phyloP scores from a whole-genome alignment of 2,797 vertebrate species.

The Uromys caudimaculatus region DNA sequence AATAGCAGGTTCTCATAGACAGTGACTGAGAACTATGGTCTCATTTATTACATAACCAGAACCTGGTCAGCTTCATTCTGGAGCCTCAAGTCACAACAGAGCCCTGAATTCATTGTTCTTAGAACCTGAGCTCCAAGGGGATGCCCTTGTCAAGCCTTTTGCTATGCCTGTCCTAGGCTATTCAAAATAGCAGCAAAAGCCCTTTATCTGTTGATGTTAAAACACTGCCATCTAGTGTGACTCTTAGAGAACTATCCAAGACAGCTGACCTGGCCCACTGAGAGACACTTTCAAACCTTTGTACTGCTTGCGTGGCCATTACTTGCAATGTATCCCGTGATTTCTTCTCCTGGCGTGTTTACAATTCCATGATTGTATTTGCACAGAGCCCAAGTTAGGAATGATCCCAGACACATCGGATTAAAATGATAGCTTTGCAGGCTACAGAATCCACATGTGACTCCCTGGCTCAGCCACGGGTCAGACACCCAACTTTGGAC shows the following conservation, averaged over 20 bases:
- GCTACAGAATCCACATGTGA: neutral
- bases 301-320: constrained; percentile 9
- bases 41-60: constrained; percentile 16
- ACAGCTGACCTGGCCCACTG: neutral
- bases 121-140: neutral
- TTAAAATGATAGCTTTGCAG: neutral
- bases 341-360: neutral
- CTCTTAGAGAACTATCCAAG: neutral
- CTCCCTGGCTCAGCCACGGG: neutral
- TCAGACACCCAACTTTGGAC: neutral
- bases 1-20: neutral
- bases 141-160: constrained; percentile 20
- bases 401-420: neutral
- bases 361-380: constrained; percentile 18
- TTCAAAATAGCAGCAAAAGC: neutral
- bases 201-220: constrained; percentile 57
- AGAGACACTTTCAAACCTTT: neutral
- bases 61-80: neutral
- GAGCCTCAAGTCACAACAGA: neutral
- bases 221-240: constrained; percentile 84
- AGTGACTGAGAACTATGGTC: neutral
- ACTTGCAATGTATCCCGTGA: neutral
- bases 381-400: neutral
- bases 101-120: constrained; percentile 46
- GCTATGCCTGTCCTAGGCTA: neutral